phyloP scores from a whole-genome alignment of 2,797 vertebrate genomes.

The Anomalospiza imberbis region DNA sequence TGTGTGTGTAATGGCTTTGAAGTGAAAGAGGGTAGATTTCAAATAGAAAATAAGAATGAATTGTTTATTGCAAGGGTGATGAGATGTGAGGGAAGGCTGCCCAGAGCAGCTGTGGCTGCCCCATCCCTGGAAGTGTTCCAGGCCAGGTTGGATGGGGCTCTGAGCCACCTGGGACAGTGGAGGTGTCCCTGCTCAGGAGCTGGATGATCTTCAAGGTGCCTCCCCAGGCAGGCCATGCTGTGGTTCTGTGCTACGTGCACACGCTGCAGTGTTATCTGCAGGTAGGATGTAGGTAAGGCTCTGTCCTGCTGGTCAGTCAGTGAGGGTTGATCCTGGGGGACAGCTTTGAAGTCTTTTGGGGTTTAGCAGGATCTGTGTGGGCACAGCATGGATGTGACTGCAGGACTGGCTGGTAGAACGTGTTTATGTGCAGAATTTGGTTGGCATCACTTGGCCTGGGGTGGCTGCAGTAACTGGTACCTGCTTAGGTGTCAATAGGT shows the following conservation, averaged over 20 bases:
- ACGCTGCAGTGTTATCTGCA: background rate
- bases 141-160: background rate
- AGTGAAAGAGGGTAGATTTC: background rate
- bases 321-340: background rate
- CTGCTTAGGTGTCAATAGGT: background rate
- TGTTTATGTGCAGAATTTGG: background rate
- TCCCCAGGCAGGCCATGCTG: background rate
- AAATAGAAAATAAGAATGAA: background rate
- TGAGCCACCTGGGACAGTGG: background rate
- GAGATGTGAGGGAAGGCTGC: background rate
- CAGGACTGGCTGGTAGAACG: background rate
- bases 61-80: background rate
- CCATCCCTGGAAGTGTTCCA: background rate
- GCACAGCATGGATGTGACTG: background rate
- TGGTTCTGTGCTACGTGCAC: background rate
- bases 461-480: background rate
- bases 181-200: background rate
- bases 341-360: background rate
- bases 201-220: background rate
- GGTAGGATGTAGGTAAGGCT: background rate
- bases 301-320: background rate
- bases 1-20: background rate
- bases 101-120: background rate
- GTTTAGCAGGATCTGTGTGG: background rate
- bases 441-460: background rate